Percentiles rank a stretch among this genome's conserved stretches.
These are phyloP conservation scores for Paedocypris sp. DNA, from an alignment of 2,113 vertebrate genomes.

Conservation along the genomic window DNA sequence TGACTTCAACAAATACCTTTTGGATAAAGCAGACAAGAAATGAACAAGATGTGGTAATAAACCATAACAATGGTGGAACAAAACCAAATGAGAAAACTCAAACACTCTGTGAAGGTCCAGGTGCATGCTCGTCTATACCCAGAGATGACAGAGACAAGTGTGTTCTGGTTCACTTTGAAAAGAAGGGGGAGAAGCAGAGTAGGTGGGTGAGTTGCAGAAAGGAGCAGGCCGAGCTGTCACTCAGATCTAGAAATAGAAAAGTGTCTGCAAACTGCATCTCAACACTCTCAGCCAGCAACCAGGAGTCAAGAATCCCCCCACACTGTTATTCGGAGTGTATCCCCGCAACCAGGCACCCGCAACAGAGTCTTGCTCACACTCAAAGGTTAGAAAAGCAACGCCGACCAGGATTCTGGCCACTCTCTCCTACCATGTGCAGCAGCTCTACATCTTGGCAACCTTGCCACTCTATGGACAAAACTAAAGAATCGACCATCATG, in stretches of 20 bases:
- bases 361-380: slow-evolving; percentile 18
- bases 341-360: slow-evolving; percentile 31
- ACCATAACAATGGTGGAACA: not conserved
- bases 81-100: slow-evolving; percentile 17
- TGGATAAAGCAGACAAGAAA: slow-evolving; percentile 2
- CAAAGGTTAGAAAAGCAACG: slow-evolving; percentile 27
- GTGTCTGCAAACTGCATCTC: slow-evolving; percentile 43
- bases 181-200: slow-evolving; percentile 24
- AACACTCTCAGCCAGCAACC: slow-evolving; percentile 42
- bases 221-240: slow-evolving; percentile 56
- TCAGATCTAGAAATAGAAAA: slow-evolving; percentile 56
- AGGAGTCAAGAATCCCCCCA: slow-evolving; percentile 34
- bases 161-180: not conserved
- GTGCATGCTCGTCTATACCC: not conserved
- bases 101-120: slow-evolving; percentile 6
- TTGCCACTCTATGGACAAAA: slow-evolving; percentile 18
- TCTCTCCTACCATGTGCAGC: not conserved
- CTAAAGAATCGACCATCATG: slow-evolving; percentile 28
- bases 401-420: slow-evolving; percentile 2
- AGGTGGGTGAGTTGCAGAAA: slow-evolving; percentile 31
- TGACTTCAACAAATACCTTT: slow-evolving; percentile 14
- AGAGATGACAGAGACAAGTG: slow-evolving; percentile 5
- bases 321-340: slow-evolving; percentile 41
- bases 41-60: not conserved
- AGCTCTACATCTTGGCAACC: slow-evolving; percentile 13